Evolutionary conservation across 2,113 vertebrate genomes (phyloP).

Genomic region (Pelecanus crispus): DNA sequence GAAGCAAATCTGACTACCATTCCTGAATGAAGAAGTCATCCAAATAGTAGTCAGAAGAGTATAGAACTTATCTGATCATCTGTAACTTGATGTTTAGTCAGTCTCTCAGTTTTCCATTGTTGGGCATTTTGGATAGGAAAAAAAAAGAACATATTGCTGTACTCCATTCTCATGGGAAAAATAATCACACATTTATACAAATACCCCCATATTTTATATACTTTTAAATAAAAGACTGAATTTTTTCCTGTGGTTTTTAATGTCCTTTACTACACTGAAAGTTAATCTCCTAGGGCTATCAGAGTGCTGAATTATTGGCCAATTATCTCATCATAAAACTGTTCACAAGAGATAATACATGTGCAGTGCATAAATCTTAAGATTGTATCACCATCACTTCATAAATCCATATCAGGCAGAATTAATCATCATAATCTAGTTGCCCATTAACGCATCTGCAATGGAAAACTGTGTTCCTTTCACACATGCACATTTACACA

Average conservation of each 20-base stretch:
- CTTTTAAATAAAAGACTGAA: background rate
- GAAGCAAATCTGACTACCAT: slow-evolving; percentile 61
- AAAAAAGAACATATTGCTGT: background rate
- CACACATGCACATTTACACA: background rate
- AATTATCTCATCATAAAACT: slow-evolving; percentile 55
- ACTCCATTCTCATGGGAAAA: slow-evolving; percentile 23
- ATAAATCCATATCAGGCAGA: slow-evolving; percentile 33
- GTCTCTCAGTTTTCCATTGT: background rate
- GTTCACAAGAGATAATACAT: slow-evolving; percentile 6
- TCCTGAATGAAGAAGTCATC: slow-evolving; percentile 61
- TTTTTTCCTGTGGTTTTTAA: background rate
- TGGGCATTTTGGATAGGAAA: background rate
- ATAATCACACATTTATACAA: slow-evolving; percentile 30
- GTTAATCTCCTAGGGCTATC: slow-evolving; percentile 20
- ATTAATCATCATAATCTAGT: slow-evolving; percentile 39
- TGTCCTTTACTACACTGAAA: slow-evolving; percentile 12
- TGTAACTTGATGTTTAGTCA: background rate
- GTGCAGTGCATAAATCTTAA: slow-evolving; percentile 19
- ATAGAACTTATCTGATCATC: slow-evolving; percentile 29
- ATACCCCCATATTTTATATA: background rate
- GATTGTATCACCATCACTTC: slow-evolving; percentile 1
- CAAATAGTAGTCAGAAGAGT: slow-evolving; percentile 43
- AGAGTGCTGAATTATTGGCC: background rate
- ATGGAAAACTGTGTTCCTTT: background rate
- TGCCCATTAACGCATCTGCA: background rate